These are phyloP conservation scores for Otolemur crassicaudatus DNA, from an alignment of 2,797 vertebrate species.

Conservation along the genomic window DNA sequence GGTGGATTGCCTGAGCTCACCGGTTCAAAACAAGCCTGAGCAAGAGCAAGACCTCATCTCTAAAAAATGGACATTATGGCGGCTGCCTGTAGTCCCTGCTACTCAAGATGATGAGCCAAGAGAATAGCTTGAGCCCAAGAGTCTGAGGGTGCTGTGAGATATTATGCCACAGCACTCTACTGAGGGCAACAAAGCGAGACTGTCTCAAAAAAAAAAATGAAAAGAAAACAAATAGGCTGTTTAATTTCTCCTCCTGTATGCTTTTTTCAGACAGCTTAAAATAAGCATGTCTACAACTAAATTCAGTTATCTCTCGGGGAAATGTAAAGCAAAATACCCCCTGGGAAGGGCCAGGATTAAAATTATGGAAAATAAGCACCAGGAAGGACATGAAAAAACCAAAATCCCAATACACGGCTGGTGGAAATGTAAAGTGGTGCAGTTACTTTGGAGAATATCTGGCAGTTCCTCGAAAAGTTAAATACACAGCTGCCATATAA, in stretches of 20 bases:
- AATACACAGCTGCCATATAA: not conserved
- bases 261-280: not conserved
- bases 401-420: not conserved
- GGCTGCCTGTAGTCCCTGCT: too few relatives aligned
- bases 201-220: not conserved
- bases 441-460: not conserved
- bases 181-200: too few relatives aligned
- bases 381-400: not conserved
- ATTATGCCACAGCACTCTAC: too few relatives aligned
- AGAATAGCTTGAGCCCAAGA: too few relatives aligned
- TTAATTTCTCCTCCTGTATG: not conserved
- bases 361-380: not conserved
- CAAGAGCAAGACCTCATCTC: too few relatives aligned
- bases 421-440: not conserved
- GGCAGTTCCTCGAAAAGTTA: not conserved
- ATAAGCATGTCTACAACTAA: not conserved
- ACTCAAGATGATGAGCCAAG: too few relatives aligned
- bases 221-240: not conserved
- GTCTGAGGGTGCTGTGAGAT: too few relatives aligned
- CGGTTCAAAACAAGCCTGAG: too few relatives aligned
- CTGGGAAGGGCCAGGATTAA: not conserved
- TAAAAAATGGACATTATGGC: too few relatives aligned
- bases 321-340: not conserved
- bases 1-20: too few relatives aligned
- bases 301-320: not conserved